Evolutionary conservation across 2,888 invertebrate genomes (phyloP).

Genomic region (Iselma pallidipennis): DNA sequence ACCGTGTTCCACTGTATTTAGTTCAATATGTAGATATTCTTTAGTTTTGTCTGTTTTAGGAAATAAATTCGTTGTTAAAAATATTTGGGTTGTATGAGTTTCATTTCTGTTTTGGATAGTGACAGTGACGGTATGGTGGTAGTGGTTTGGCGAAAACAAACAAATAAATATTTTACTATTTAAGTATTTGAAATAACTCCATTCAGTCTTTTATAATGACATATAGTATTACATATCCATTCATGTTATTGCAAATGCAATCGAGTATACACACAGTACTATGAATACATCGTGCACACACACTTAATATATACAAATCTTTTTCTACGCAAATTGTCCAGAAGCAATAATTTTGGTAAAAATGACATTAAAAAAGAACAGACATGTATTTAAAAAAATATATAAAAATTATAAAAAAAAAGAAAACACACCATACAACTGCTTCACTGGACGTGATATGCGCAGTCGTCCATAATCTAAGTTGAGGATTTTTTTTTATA

Average conservation of each 20-base stretch:
- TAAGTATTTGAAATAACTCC: constrained; percentile 59
- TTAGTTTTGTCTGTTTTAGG: too few relatives aligned
- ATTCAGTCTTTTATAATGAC: constrained; percentile 59
- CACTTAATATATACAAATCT: constrained; percentile 53
- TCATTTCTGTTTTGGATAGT: too few relatives aligned
- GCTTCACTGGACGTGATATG: constrained; percentile 45
- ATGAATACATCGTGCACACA: constrained; percentile 57
- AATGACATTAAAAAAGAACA: constrained; percentile 33
- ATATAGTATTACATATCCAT: constrained; percentile 58
- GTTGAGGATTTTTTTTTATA: constrained; percentile 38
- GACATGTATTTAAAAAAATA: constrained; percentile 1
- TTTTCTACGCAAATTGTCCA: constrained; percentile 50
- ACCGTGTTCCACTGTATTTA: too few relatives aligned
- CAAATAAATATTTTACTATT: constrained; percentile 40
- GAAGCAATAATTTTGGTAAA: constrained; percentile 44
- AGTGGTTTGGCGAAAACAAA: constrained; percentile 1
- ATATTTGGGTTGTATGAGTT: too few relatives aligned
- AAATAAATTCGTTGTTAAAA: too few relatives aligned
- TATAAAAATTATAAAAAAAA: constrained; percentile 22
- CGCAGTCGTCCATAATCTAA: constrained; percentile 46
- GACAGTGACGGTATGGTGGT: too few relatives aligned
- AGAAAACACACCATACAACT: constrained; percentile 22
- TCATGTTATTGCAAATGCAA: constrained; percentile 58
- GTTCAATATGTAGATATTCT: too few relatives aligned
- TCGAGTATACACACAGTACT: constrained; percentile 58